A percentile compares a stretch with the other conserved stretches of the same genome.
These are phyloP conservation scores for Byasa hedistus DNA, from an alignment of 2,888 invertebrate genomes.

Conservation along the genomic window DNA sequence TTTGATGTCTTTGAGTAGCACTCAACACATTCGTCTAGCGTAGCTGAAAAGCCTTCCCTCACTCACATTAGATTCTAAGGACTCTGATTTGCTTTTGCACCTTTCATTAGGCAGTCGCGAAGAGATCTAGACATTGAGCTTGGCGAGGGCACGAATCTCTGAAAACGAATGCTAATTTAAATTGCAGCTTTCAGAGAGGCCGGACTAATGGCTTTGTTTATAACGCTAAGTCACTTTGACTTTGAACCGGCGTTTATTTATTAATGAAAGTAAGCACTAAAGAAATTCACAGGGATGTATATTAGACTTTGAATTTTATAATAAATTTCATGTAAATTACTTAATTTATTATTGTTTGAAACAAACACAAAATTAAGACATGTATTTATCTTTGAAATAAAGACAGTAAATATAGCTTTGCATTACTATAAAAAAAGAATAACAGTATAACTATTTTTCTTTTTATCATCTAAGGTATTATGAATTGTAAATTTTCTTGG, in stretches of 20 bases:
- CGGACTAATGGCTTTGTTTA: conserved; percentile 8
- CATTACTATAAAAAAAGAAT: too few relatives aligned
- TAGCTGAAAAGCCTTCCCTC: conserved; percentile 22
- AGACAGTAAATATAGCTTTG: too few relatives aligned
- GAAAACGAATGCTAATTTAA: conserved; percentile 23
- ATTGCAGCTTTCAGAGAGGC: conserved; percentile 13
- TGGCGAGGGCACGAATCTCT: conserved; percentile 13
- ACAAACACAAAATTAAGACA: too few relatives aligned
- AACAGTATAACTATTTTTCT: too few relatives aligned
- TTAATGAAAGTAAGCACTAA: too few relatives aligned
- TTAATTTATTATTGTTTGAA: too few relatives aligned
- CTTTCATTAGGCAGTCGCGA: conserved; percentile 22
- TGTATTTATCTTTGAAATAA: too few relatives aligned
- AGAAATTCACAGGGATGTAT: too few relatives aligned
- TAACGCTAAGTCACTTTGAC: neutral
- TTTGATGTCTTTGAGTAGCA: conserved; percentile 30
- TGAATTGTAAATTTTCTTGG: too few relatives aligned
- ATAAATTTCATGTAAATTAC: too few relatives aligned
- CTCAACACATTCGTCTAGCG: conserved; percentile 24
- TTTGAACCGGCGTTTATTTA: neutral
- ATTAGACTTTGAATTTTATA: too few relatives aligned
- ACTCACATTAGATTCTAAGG: conserved; percentile 25
- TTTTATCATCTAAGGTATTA: too few relatives aligned
- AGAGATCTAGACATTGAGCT: conserved; percentile 21
- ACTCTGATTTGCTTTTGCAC: conserved; percentile 25